Base-by-base conservation (phyloP, 2,113 vertebrate species). In the Tor tambroides region DNA sequence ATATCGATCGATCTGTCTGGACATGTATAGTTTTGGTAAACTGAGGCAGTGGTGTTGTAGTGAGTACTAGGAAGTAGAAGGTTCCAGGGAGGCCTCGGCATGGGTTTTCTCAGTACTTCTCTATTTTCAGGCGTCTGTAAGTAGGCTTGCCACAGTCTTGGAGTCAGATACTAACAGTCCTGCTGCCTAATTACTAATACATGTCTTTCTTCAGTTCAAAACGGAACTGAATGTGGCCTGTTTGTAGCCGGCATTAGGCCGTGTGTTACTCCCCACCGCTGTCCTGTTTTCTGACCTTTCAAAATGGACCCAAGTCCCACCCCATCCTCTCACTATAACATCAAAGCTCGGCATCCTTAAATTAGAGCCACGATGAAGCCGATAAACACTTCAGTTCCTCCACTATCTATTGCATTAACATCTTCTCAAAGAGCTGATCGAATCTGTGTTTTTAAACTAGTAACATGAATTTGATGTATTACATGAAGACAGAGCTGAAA, bases 261-360 rank as follows among this genome's bases (percentile, higher is more conserved):
- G 5, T 26, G 35, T 2, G n/a, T 51, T 17, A 1, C 17, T 78
- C 17, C 26, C 9, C 46, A 51, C n/a, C 26, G 1, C n/a, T 78
- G 75, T 54, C 75, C 75, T 54, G 76, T 51, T 78, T 78, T 54
- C 76, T 54, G 75, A 54, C 75, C 43, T 51, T 77, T 77, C 75
- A 54, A 77, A 51, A 10, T 1, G 1, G 46, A 46, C 74, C 41
- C 41, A 75, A 15, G 41, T 75, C 72, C 38, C 72, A 75, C 26
- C 41, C 46, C 26, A 0, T 78, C 46, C 46, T 49, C 75, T 54
- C 49, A 78, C 76, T 23, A 54, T 19, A 30, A 49, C 76, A 78
- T 54, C 76, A 75, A 46, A 75, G 23, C 72, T 30, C 49, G 1
- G 46, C 46, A 0, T 30, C 49, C 76, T 78, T 51, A 32, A 54